Base-by-base conservation (phyloP, 1,140 invertebrate species). In the Trachymyrmex septentrionalis region DNA sequence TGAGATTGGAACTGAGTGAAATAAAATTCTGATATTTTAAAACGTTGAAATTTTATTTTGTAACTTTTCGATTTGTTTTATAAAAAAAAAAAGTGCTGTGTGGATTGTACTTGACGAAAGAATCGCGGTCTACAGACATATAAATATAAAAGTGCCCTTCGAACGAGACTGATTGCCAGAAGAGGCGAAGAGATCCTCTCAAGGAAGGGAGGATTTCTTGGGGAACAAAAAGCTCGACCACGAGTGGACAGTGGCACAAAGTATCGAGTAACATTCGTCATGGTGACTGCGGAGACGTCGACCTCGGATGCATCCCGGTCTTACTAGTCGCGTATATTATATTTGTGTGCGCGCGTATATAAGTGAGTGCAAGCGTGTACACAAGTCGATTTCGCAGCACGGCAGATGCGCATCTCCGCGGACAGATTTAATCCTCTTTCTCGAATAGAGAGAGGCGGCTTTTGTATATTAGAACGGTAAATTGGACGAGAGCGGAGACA, bases 211-310 rank as follows among this genome's bases (percentile, higher is more conserved):
- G 61, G 55, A 89, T 27, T 44, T 44, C 21, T 80, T 48, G 30
- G 57, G 3, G 66, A 53, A 48, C 71, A 76, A 77, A 80, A 82
- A 82, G 67, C 67, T 72, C 30, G 19, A 21, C 44, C n/a, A 10
- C 75, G 24, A 67, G 81, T 66, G 24, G 67, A 87, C 80, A 61
- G 53, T 55, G 12, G 73, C 64, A 48, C 76, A 57, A 77, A 81
- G 71, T 92, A 90, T 91, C 88, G 88, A 76, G 82, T 89, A 91
- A 92, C 92, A 92, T 92, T 91, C 91, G 93, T 93, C 92, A 93
- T 92, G 93, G 91, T 92, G 86, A 78, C 77, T 90, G 92, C 88
- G 92, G 89, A 94, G 92, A 92, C 93, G 89, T 93, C 92, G 92
- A 93, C 92, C 93, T 92, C 92, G 78, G 81, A 76, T 50, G 67